Evolutionary conservation across 2,797 vertebrate species (phyloP).

Genomic region (Coregonus ussuriensis): DNA sequence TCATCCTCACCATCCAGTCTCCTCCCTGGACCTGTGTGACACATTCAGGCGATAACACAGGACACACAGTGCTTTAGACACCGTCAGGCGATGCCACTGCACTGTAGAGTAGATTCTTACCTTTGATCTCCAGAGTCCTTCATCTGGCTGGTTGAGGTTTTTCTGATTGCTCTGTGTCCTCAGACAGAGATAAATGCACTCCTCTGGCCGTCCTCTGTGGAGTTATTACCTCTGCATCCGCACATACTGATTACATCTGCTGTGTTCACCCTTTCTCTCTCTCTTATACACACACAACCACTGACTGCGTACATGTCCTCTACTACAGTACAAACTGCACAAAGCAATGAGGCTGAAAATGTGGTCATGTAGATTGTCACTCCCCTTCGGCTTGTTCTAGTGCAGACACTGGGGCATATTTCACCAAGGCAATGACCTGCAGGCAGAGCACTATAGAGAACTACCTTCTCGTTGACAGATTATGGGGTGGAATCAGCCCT

Average conservation of each 20-base stretch:
- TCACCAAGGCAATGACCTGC: no score
- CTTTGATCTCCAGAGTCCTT: slow-evolving; percentile 38
- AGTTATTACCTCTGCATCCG: slow-evolving; percentile 60
- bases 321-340: slow-evolving; percentile 2
- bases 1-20: slow-evolving; percentile 6
- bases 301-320: background rate
- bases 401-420: no score
- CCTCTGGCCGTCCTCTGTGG: slow-evolving; percentile 35
- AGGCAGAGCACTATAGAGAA: no score
- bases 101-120: slow-evolving; percentile 2
- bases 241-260: slow-evolving; percentile 35
- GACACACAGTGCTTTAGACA: background rate
- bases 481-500: no score
- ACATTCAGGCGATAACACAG: no score
- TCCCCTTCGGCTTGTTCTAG: background rate
- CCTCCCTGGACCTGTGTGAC: slow-evolving; percentile 2
- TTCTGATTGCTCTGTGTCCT: slow-evolving; percentile 50
- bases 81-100: background rate
- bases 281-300: slow-evolving; percentile 15
- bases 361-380: slow-evolving; percentile 10
- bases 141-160: slow-evolving; percentile 44
- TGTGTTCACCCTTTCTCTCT: slow-evolving; percentile 25
- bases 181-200: slow-evolving; percentile 59
- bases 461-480: no score
- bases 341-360: slow-evolving; percentile 40